Evolutionary conservation across 30 jellyfish, hydroid and myxozoan genomes (phyloP).

Genomic region (Turritopsis rubra): DNA sequence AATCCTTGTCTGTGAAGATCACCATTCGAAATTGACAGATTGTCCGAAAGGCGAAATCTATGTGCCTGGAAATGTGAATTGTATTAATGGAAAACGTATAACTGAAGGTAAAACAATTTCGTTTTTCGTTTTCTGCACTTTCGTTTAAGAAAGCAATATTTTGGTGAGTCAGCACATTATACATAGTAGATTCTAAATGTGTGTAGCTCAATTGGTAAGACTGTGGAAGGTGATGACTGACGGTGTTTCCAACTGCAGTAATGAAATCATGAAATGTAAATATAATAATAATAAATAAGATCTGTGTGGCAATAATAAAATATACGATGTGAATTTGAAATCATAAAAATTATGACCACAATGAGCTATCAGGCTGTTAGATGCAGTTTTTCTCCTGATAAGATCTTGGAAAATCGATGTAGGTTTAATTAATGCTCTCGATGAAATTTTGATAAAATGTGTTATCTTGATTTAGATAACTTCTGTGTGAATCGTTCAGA

Average conservation of each 20-base stretch:
- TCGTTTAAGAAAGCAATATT: neutral
- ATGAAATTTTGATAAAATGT: neutral
- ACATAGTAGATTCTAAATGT: too few species aligned
- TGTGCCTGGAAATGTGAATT: conserved; percentile 25
- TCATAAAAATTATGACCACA: too few species aligned
- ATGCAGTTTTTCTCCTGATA: neutral
- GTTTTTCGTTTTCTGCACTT: neutral
- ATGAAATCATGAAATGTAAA: too few species aligned
- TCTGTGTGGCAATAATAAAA: too few species aligned
- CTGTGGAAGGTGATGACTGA: neutral
- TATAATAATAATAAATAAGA: too few species aligned
- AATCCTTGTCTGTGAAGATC: conserved; percentile 21
- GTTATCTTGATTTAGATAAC: conserved; percentile 27
- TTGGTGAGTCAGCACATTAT: too few species aligned
- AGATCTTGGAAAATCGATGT: neutral
- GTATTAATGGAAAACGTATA: conserved; percentile 21
- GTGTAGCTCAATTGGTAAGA: neutral
- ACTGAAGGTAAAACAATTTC: neutral
- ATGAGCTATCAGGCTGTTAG: neutral
- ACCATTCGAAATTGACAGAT: neutral
- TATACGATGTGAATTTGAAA: too few species aligned
- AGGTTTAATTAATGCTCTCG: neutral
- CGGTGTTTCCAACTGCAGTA: too few species aligned
- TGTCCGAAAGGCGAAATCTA: conserved; percentile 16
- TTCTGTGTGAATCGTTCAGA: conserved; percentile 58